phyloP scores from a whole-genome alignment of 2,797 vertebrate genomes.

The Acipenser oxyrinchus region DNA sequence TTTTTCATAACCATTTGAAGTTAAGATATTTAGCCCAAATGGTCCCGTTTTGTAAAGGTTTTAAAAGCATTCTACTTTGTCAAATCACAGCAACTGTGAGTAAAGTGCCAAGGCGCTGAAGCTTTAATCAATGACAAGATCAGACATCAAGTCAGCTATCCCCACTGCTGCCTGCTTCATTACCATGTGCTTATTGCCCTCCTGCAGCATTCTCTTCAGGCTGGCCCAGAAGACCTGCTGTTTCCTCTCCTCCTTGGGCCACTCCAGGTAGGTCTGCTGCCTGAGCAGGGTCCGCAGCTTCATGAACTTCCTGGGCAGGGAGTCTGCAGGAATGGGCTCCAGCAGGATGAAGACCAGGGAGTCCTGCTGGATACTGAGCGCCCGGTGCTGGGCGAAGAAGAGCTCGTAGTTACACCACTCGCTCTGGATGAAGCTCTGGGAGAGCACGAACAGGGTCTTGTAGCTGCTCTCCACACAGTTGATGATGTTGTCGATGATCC shows the following conservation, averaged over 20 bases:
- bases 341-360: constrained; percentile 72
- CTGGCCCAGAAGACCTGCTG: constrained; percentile 68
- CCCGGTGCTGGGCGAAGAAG: constrained; percentile 77
- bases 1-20: too few relatives aligned
- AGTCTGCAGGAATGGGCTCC: constrained; percentile 62
- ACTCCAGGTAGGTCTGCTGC: constrained; percentile 70
- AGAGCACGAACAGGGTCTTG: constrained; percentile 74
- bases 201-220: constrained; percentile 46
- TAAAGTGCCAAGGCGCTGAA: too few relatives aligned
- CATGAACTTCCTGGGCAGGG: constrained; percentile 66
- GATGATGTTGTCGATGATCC: constrained; percentile 80
- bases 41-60: too few relatives aligned
- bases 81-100: too few relatives aligned
- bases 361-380: constrained; percentile 57
- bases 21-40: too few relatives aligned
- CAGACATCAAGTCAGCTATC: constrained; percentile 30
- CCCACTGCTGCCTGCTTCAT: constrained; percentile 32
- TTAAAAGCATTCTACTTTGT: too few relatives aligned
- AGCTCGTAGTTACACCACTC: constrained; percentile 87
- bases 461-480: constrained; percentile 76
- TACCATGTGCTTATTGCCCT: constrained; percentile 31
- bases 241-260: constrained; percentile 66
- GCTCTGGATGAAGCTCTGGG: constrained; percentile 75
- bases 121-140: constrained; percentile 14
- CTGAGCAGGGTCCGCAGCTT: constrained; percentile 62